Percentiles rank a stretch among this genome's conserved stretches.
These are phyloP conservation scores for Solea senegalensis DNA, from an alignment of 2,113 vertebrate genomes.

Conservation along the genomic window DNA sequence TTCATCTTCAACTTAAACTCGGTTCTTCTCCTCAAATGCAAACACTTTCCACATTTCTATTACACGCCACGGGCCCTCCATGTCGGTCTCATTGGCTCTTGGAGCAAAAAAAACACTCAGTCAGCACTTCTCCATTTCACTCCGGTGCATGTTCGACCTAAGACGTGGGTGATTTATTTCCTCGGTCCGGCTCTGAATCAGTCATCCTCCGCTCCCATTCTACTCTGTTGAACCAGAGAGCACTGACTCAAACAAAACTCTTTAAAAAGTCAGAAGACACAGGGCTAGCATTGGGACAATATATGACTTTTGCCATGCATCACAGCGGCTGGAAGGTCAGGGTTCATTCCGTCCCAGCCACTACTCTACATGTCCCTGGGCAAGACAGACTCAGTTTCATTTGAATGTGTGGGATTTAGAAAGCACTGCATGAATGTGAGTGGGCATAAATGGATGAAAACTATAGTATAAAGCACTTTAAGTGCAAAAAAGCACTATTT, in stretches of 20 bases:
- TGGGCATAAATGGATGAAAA: too few relatives aligned
- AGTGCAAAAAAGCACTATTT: too few relatives aligned
- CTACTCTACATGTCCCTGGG: too few relatives aligned
- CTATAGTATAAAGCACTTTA: too few relatives aligned
- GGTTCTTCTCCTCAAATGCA: background rate
- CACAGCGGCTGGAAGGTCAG: background rate
- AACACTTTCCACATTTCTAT: background rate
- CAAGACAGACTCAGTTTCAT: too few relatives aligned
- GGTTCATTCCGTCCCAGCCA: too few relatives aligned
- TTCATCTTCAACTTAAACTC: background rate
- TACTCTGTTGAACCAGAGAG: background rate
- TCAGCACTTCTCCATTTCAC: slow-evolving; percentile 42
- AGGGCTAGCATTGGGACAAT: background rate
- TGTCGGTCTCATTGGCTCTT: slow-evolving; percentile 21
- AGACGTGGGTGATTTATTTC: slow-evolving; percentile 43
- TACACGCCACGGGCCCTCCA: background rate
- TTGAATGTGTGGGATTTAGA: too few relatives aligned
- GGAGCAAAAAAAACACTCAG: slow-evolving; percentile 28
- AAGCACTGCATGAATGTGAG: too few relatives aligned
- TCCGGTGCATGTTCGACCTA: slow-evolving; percentile 8
- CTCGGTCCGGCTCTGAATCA: slow-evolving; percentile 31
- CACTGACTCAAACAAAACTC: slow-evolving; percentile 8
- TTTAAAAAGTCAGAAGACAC: background rate
- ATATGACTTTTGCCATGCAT: too few relatives aligned
- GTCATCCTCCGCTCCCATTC: slow-evolving; percentile 33